A percentile compares a stretch with the other conserved stretches of the same genome.
Evolutionary conservation across 2,113 vertebrate species (phyloP).

Genomic region (Poeciliopsis occidentalis): DNA sequence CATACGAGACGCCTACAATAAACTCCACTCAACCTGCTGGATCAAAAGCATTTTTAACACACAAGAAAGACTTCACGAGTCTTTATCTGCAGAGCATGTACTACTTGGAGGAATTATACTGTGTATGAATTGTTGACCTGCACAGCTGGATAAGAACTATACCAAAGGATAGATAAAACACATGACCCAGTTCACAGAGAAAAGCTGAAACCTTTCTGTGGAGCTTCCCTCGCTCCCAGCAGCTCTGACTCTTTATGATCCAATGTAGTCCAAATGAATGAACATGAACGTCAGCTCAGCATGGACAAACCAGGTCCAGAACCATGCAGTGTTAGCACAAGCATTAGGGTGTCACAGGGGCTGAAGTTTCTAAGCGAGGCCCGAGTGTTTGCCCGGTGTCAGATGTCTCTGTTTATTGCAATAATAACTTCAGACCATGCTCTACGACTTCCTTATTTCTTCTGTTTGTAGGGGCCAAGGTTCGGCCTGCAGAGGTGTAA

Average conservation of each 20-base stretch:
- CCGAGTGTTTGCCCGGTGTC: background rate
- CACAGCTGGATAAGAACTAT: background rate
- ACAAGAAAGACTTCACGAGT: background rate
- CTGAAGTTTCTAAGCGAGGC: background rate
- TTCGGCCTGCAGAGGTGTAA: background rate
- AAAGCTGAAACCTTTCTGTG: constrained; percentile 48
- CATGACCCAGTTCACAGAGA: constrained; percentile 54
- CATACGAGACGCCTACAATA: background rate
- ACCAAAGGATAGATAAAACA: constrained; percentile 30
- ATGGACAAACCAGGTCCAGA: background rate
- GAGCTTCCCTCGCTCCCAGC: constrained; percentile 20
- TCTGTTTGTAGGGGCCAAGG: fast-evolving
- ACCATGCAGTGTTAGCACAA: background rate
- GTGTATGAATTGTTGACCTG: constrained; percentile 33
- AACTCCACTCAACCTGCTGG: background rate
- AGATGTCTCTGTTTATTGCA: constrained; percentile 1
- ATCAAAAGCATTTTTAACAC: background rate
- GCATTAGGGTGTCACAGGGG: background rate
- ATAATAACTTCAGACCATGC: background rate
- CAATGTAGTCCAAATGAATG: constrained; percentile 30
- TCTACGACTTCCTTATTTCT: background rate
- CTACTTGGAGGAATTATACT: background rate
- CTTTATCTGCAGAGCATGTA: background rate
- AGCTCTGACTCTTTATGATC: constrained; percentile 39
- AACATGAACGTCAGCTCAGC: constrained; percentile 8